phyloP scores from a whole-genome alignment of 2,888 invertebrate species.

The Nephrotoma flavescens region DNA sequence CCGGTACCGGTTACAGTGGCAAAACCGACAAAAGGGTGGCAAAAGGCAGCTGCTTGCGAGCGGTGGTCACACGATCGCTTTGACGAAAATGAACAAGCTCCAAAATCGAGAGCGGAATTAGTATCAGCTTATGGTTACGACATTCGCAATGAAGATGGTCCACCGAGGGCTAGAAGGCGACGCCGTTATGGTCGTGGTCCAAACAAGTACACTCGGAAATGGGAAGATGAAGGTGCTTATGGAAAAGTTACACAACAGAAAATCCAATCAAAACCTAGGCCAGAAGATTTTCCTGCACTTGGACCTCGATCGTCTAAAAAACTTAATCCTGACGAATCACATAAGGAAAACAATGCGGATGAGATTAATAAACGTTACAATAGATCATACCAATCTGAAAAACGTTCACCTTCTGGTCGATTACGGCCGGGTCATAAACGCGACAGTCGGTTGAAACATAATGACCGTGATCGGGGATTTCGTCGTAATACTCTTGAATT shows the following conservation, averaged over 20 bases:
- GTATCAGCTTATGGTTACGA: conserved; percentile 85
- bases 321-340: conserved; percentile 9
- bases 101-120: conserved; percentile 73
- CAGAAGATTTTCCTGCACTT: conserved; percentile 42
- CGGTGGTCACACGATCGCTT: conserved; percentile 76
- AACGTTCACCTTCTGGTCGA: background rate
- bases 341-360: conserved; percentile 7
- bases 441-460: conserved; percentile 20
- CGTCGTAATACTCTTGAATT: conserved; percentile 25
- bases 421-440: conserved; percentile 6
- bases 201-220: conserved; percentile 80
- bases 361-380: conserved; percentile 3
- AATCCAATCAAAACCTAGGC: conserved; percentile 30
- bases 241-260: conserved; percentile 35
- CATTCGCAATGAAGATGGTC: conserved; percentile 82
- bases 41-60: conserved; percentile 34
- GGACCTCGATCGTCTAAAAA: conserved; percentile 18
- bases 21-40: conserved; percentile 32
- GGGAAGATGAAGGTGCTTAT: conserved; percentile 89
- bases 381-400: background rate
- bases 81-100: conserved; percentile 46
- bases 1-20: conserved; percentile 26
- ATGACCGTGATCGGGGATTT: conserved; percentile 22
- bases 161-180: conserved; percentile 73
- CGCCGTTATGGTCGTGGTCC: conserved; percentile 82